These are phyloP conservation scores for Lucinisca nassula DNA, from an alignment of 2,888 invertebrate species.

Conservation along the genomic window DNA sequence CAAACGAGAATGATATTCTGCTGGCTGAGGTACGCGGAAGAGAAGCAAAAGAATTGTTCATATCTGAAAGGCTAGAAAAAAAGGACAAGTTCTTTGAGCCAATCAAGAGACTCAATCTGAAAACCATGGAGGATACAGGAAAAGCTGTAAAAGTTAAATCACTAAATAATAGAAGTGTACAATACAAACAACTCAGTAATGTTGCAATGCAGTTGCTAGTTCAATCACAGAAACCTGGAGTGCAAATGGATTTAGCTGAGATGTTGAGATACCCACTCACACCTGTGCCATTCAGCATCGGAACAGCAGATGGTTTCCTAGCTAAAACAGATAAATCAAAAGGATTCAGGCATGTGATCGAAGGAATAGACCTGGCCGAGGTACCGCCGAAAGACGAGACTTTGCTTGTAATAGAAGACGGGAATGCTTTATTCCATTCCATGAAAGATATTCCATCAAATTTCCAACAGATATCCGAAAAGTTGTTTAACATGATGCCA, in stretches of 20 bases:
- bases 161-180: conserved; percentile 18
- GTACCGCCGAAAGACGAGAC: not conserved
- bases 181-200: conserved; percentile 56
- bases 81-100: conserved; percentile 42
- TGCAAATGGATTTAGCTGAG: conserved; percentile 22
- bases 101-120: conserved; percentile 31
- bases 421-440: conserved; percentile 47
- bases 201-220: conserved; percentile 40
- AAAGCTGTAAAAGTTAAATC: conserved; percentile 41
- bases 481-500: conserved; percentile 45
- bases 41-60: conserved; percentile 30
- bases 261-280: conserved; percentile 25
- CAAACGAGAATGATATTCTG: conserved; percentile 18
- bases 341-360: conserved; percentile 22
- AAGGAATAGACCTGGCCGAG: not conserved
- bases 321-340: conserved; percentile 43
- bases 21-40: conserved; percentile 15
- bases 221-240: conserved; percentile 7
- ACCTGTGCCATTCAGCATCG: conserved; percentile 32
- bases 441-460: conserved; percentile 40
- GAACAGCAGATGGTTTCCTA: conserved; percentile 29
- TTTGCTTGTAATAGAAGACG: conserved; percentile 32
- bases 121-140: conserved; percentile 37
- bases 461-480: conserved; percentile 35
- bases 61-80: conserved; percentile 32